Evolutionary conservation across 2,888 invertebrate species (phyloP), one percentile per base, ranked within the genome.

Genomic region (Diarsia rubi): DNA sequence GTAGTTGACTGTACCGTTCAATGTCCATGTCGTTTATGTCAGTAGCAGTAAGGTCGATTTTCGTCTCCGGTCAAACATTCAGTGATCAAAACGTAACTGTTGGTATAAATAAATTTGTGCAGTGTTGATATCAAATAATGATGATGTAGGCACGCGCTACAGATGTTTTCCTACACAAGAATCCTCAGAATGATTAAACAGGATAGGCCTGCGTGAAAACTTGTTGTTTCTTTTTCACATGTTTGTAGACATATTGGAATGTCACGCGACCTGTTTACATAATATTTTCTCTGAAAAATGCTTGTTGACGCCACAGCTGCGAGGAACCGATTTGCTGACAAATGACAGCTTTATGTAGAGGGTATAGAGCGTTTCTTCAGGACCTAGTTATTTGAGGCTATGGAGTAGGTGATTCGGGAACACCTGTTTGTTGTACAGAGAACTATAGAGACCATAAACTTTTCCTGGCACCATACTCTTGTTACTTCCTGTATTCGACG

Each of bases 141-240:
- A 49, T 60, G 76, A 57, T 66, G 67, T 44, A 63, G 67, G 82
- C 93, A 88, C 93, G 93, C 89, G 94, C 91, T 82, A 68, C 65
- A 79, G 74, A 87, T 92, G 91, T 93, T 92, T 91, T 91, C 84
- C 88, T 87, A 88, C 79, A 82, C 81, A 90, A 86, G 89, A 92
- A 93, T 94, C 92, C 90, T 79, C 86, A 91, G 93, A 93, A 95
- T 95, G 90, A 73, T 87, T 91, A 93, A 95, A 95, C 94, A 94
- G 92, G 92, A 90, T 86, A 88, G 82, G 84, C 76, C 76, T 90
- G 88, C 84, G 78, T 88, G 88, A 89, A 90, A 89, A 89, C 85
- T 86, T 90, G 83, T 90, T 91, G 88, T 89, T 91, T 90, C 89
- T 91, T 90, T 92, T 90, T 87, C 90, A 89, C 88, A 89, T 85